These are phyloP conservation scores for Xanthia togata DNA, from an alignment of 2,888 invertebrate species.

Conservation along the genomic window DNA sequence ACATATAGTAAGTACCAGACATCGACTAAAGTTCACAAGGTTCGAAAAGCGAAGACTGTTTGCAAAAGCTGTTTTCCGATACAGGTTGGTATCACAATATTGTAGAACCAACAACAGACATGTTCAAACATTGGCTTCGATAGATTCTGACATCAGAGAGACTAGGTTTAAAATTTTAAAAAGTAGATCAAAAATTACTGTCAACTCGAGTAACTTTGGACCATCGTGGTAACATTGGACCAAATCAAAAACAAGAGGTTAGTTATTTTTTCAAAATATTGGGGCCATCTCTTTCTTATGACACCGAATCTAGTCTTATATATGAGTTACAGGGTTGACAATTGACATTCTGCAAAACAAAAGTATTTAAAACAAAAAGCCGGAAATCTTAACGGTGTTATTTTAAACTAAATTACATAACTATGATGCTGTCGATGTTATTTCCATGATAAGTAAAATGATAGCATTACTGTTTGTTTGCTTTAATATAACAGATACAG, in stretches of 20 bases:
- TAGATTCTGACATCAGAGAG: conserved; percentile 18
- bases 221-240: neutral
- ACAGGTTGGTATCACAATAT: conserved; percentile 55
- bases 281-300: neutral
- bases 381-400: neutral
- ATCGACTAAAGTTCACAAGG: conserved; percentile 46
- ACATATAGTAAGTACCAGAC: conserved; percentile 42
- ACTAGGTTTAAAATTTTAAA: conserved; percentile 1
- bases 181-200: neutral
- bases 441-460: neutral
- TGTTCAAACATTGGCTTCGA: conserved; percentile 41
- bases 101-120: conserved; percentile 52
- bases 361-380: neutral
- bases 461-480: neutral
- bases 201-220: neutral
- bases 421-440: neutral
- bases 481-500: neutral
- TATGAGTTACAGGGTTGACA: neutral
- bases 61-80: conserved; percentile 48
- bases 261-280: neutral
- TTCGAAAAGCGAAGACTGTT: conserved; percentile 49
- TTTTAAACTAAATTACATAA: neutral
- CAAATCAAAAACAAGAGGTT: too few relatives aligned
- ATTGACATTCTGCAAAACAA: neutral
- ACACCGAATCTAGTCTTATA: too few relatives aligned